Percentiles rank a stretch among this genome's conserved stretches.
phyloP scores from a whole-genome alignment of 2,888 invertebrate species.

The Cremastinae sp. region DNA sequence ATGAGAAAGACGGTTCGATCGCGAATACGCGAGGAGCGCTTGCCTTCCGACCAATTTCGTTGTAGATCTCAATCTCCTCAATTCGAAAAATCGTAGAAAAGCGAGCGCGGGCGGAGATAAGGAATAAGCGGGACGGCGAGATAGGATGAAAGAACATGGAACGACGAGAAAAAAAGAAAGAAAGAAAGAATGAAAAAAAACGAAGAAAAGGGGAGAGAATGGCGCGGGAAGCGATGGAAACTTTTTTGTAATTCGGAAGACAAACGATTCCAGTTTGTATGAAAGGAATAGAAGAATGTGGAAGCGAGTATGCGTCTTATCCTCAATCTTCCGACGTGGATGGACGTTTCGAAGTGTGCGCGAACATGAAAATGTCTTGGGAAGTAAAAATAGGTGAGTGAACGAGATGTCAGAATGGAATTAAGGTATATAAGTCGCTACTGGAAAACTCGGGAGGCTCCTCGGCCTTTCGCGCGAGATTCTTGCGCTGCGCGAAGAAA shows the following conservation, averaged over 20 bases:
- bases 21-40: conserved; percentile 30
- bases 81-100: conserved; percentile 36
- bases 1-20: conserved; percentile 25
- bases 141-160: conserved; percentile 14
- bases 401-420: conserved; percentile 61
- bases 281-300: conserved; percentile 37
- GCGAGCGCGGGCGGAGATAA: conserved; percentile 33
- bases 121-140: conserved; percentile 36
- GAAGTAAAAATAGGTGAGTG: conserved; percentile 52
- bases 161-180: conserved; percentile 11
- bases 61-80: conserved; percentile 53
- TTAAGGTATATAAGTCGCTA: conserved; percentile 56
- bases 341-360: background rate
- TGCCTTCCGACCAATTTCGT: conserved; percentile 47
- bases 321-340: conserved; percentile 23
- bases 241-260: conserved; percentile 60
- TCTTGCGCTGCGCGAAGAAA: conserved; percentile 1
- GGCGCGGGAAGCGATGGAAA: conserved; percentile 43
- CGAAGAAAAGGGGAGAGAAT: conserved; percentile 11
- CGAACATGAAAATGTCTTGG: conserved; percentile 6
- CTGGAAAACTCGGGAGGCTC: conserved; percentile 48
- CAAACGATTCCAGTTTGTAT: conserved; percentile 60
- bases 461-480: conserved; percentile 22
- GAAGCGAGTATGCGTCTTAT: conserved; percentile 1
- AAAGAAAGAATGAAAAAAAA: conserved; percentile 8